Conservation (phyloP, 2,888 invertebrate genomes). For the Drosophila subsilvestris region DNA sequence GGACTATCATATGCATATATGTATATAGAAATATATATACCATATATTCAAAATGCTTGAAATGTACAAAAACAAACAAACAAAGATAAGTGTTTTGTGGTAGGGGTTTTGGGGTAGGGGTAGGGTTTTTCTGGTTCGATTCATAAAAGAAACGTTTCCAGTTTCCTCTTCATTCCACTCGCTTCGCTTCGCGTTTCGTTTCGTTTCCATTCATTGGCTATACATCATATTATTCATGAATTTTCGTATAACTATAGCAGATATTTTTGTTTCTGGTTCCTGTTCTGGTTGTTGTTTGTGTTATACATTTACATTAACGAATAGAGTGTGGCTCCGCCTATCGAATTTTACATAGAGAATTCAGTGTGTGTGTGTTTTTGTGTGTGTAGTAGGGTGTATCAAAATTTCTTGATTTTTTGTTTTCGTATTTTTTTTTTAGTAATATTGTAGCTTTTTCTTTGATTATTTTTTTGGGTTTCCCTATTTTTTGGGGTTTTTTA, state of each 20-base stretch:
- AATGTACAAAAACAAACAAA: slow-evolving; percentile 48
- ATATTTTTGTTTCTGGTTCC: slow-evolving; percentile 35
- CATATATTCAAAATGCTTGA: slow-evolving; percentile 41
- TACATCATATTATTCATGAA: slow-evolving; percentile 21
- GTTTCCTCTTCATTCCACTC: slow-evolving; percentile 4
- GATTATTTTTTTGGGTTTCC: slow-evolving; percentile 31
- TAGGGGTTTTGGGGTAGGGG: slow-evolving; percentile 3
- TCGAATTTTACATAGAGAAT: slow-evolving; percentile 41
- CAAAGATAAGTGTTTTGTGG: slow-evolving; percentile 22
- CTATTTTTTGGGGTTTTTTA: slow-evolving; percentile 17
- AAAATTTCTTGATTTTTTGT: slow-evolving; percentile 13
- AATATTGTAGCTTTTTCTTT: slow-evolving; percentile 26
- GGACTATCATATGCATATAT: slow-evolving; percentile 42
- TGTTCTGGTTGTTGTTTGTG: slow-evolving; percentile 38
- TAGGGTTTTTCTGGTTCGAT: slow-evolving; percentile 5
- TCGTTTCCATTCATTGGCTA: slow-evolving; percentile 49
- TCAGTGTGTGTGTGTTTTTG: slow-evolving; percentile 18
- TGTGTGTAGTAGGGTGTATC: slow-evolving; percentile 14
- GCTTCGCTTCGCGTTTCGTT: slow-evolving; percentile 22
- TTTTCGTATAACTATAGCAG: background rate
- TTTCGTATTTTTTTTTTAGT: slow-evolving; percentile 5
- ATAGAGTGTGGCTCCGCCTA: slow-evolving; percentile 16
- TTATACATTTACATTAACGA: slow-evolving; percentile 38
- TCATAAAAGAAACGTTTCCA: slow-evolving; percentile 11
- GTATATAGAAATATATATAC: slow-evolving; percentile 22